Conservation (phyloP, 2,113 vertebrate species). For the Chaenogobius annularis region DNA sequence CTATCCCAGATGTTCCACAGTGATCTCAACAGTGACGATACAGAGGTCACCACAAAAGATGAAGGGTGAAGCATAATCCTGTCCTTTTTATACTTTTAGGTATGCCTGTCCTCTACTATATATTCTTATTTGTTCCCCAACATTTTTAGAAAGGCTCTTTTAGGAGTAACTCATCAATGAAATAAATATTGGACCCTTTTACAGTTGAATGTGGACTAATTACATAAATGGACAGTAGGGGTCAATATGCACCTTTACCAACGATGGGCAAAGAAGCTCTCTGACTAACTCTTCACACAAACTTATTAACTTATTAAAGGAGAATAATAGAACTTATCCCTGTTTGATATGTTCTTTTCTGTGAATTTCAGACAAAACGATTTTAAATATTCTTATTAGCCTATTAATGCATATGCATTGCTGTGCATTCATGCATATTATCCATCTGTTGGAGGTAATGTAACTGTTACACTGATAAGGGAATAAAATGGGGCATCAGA, state of each 20-base stretch:
- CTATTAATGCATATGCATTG: not conserved
- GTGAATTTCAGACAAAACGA: not conserved
- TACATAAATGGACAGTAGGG: not conserved
- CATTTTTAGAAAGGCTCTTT: slow-evolving; percentile 20
- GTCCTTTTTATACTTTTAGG: slow-evolving; percentile 39
- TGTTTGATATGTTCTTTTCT: not conserved
- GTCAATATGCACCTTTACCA: not conserved
- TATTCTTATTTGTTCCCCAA: slow-evolving; percentile 34
- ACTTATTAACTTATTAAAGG: not conserved
- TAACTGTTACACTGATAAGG: not conserved
- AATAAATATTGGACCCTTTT: not conserved
- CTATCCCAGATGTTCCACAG: slow-evolving; percentile 89
- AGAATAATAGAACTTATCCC: not conserved
- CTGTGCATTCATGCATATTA: not conserved
- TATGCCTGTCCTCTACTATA: slow-evolving; percentile 23
- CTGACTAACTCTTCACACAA: not conserved
- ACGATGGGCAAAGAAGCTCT: not conserved
- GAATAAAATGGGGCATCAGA: not conserved
- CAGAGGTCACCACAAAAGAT: slow-evolving; percentile 85
- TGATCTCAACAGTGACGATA: slow-evolving; percentile 89
- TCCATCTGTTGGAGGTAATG: not conserved
- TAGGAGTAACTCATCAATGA: slow-evolving; percentile 19
- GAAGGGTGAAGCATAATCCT: slow-evolving; percentile 62
- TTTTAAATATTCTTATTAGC: not conserved
- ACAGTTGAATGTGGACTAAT: not conserved